Conservation (phyloP, 2,113 vertebrate genomes). For the Struthio camelus region DNA sequence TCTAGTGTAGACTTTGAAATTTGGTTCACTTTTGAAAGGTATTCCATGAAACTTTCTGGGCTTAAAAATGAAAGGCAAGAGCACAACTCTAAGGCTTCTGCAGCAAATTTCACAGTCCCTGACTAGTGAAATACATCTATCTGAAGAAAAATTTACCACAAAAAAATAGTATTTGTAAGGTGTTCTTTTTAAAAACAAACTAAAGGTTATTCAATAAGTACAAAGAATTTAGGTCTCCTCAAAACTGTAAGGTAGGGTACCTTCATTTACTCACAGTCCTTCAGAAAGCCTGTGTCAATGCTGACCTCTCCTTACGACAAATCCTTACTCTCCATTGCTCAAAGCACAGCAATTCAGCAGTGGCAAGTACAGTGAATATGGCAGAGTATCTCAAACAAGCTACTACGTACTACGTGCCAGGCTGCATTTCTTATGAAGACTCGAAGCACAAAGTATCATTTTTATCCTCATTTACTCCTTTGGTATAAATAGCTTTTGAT, state of each 20-base stretch:
- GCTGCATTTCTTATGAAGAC: not conserved
- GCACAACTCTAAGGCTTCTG: accelerated
- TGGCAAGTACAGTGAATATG: not conserved
- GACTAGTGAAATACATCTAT: not conserved
- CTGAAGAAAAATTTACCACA: not conserved
- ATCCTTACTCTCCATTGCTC: not conserved
- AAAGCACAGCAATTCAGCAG: not conserved
- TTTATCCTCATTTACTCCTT: not conserved
- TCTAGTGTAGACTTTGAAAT: not conserved
- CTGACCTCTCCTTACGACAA: not conserved
- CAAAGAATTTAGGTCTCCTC: not conserved
- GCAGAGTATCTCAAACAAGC: not conserved
- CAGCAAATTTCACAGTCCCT: not conserved
- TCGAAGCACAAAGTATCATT: not conserved
- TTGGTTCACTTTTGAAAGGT: not conserved
- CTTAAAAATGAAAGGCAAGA: not conserved
- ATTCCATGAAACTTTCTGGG: not conserved
- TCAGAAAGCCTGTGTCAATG: not conserved
- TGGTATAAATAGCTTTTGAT: not conserved
- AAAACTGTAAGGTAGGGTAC: not conserved
- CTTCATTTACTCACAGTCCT: not conserved
- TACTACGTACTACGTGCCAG: not conserved
- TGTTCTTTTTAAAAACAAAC: not conserved
- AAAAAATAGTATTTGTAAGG: not conserved
- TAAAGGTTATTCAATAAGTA: not conserved